Percentiles rank a stretch among this genome's conserved stretches.
Conservation (phyloP, 2,888 invertebrate genomes). For the Acronicta leporina region DNA sequence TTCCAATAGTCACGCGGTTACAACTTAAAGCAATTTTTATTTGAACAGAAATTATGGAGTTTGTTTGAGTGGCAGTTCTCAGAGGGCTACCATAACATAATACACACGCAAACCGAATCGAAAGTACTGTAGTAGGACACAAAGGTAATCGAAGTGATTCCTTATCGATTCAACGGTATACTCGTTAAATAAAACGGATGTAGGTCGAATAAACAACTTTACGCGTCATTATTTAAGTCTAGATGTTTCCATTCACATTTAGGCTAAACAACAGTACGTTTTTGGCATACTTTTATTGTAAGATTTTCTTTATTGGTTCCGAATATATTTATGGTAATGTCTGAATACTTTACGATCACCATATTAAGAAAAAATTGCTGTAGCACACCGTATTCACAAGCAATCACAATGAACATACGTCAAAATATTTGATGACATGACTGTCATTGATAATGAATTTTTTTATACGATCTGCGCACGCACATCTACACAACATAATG, state of each 20-base stretch:
- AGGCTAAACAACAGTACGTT: slow-evolving; percentile 37
- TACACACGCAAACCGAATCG: slow-evolving; percentile 55
- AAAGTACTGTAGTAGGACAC: slow-evolving; percentile 39
- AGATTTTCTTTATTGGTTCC: slow-evolving; percentile 12
- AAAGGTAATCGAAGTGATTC: slow-evolving; percentile 66
- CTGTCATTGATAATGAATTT: slow-evolving; percentile 38
- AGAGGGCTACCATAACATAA: slow-evolving; percentile 26
- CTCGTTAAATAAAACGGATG: slow-evolving; percentile 71
- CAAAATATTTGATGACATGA: slow-evolving; percentile 16
- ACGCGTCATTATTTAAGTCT: slow-evolving; percentile 63
- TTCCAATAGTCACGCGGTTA: slow-evolving; percentile 55
- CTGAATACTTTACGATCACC: slow-evolving; percentile 20
- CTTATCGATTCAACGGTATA: slow-evolving; percentile 71
- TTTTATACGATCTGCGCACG: slow-evolving; percentile 28
- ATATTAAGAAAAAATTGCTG: slow-evolving; percentile 16
- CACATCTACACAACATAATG: slow-evolving; percentile 16
- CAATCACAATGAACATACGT: slow-evolving; percentile 25
- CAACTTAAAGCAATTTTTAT: slow-evolving; percentile 55
- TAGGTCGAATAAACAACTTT: slow-evolving; percentile 63
- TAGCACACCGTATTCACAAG: slow-evolving; percentile 20
- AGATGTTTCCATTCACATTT: slow-evolving; percentile 53
- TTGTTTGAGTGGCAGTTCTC: slow-evolving; percentile 33
- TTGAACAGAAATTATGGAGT: slow-evolving; percentile 63
- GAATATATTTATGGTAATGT: slow-evolving; percentile 21
- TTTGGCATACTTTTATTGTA: slow-evolving; percentile 30